Conservation (phyloP, 2,113 vertebrate species). For the Lagopus leucura region DNA sequence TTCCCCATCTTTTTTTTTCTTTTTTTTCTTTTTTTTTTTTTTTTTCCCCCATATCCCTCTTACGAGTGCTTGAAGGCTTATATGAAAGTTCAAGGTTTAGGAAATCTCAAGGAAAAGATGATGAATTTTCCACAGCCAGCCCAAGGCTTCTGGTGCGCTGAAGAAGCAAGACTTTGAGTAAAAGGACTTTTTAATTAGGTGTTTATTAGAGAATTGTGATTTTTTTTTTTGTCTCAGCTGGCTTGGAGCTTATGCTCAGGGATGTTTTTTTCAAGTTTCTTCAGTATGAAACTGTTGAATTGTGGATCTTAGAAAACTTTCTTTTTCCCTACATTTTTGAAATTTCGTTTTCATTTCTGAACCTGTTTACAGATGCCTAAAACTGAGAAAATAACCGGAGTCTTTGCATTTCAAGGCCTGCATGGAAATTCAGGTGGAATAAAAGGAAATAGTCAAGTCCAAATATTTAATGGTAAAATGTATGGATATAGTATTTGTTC, state of each 20-base stretch:
- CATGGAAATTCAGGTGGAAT: slow-evolving; percentile 6
- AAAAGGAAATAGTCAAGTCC: background rate
- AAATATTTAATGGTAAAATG: slow-evolving; percentile 43
- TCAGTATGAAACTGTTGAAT: background rate
- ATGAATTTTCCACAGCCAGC: background rate
- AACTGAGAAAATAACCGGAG: background rate
- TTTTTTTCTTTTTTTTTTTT: background rate
- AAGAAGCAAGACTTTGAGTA: background rate
- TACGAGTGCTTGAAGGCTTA: background rate
- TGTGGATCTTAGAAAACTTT: background rate
- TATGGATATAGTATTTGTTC: slow-evolving; percentile 15
- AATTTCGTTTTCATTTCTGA: background rate
- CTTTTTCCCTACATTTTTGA: background rate
- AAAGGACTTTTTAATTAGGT: background rate
- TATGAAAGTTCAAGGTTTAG: background rate
- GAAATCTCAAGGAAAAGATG: background rate
- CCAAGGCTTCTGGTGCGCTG: background rate
- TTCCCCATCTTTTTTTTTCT: background rate
- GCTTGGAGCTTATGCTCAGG: background rate
- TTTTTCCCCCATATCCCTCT: background rate
- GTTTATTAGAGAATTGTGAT: background rate
- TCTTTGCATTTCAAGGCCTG: slow-evolving; percentile 2
- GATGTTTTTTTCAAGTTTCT: background rate
- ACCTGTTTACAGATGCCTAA: background rate
- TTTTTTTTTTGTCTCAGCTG: background rate